Conservation (phyloP, 2,888 invertebrate genomes). For the Sthenelais limicola region DNA sequence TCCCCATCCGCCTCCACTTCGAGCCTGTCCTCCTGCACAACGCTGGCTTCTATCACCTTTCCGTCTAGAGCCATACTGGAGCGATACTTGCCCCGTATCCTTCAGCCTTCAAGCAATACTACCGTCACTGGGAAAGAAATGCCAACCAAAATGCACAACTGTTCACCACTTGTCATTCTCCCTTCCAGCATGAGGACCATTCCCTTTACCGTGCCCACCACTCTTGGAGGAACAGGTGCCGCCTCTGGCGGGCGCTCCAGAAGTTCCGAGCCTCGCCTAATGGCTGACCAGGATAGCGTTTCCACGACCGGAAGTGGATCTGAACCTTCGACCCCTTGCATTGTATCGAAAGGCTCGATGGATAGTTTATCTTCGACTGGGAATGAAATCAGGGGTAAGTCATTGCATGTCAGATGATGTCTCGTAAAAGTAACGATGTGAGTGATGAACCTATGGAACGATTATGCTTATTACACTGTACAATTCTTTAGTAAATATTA, state of each 20-base stretch:
- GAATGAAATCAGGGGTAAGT: conserved; percentile 26
- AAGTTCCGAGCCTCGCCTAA: conserved; percentile 7
- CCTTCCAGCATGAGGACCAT: conserved; percentile 68
- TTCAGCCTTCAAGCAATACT: neutral
- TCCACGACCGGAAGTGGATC: conserved; percentile 38
- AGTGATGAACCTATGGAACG: too few species aligned
- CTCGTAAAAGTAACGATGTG: too few species aligned
- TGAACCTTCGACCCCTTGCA: conserved; percentile 30
- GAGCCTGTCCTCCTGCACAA: neutral
- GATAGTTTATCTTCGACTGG: conserved; percentile 24
- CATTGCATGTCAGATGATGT: too few species aligned
- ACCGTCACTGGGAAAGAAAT: neutral
- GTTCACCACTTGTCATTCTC: conserved; percentile 57
- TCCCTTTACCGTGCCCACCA: conserved; percentile 67
- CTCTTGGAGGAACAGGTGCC: conserved; percentile 43
- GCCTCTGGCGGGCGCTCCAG: conserved; percentile 20
- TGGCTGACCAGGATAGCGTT: conserved; percentile 12
- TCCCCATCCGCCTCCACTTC: neutral
- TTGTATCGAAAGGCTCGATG: conserved; percentile 5
- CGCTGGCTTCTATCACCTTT: neutral
- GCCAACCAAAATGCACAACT: conserved; percentile 1
- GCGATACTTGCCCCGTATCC: neutral
- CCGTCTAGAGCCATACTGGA: neutral
- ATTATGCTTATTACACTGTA: too few species aligned
- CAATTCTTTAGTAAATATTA: too few species aligned